Base-by-base conservation (phyloP, 1,140 invertebrate species). In the Drosophila melanogaster region DNA sequence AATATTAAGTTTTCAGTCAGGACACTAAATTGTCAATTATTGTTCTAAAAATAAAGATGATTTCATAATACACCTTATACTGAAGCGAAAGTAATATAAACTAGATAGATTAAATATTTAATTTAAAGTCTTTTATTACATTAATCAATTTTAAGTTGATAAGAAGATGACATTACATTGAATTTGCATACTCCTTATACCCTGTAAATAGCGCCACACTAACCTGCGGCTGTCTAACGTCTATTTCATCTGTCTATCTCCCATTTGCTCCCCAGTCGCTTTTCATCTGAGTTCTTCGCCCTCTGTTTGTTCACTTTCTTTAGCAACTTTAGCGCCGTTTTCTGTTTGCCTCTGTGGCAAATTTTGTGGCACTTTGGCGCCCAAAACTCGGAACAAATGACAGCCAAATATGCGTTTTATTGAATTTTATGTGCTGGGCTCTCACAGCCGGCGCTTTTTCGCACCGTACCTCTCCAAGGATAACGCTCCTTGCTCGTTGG, bases 341-440 rank as follows among this genome's bases (percentile, higher is more conserved):
- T 71, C 62, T 51, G 51, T 58, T 83, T 62, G 51, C 56, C 47
- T 59, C 80, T 70, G 53, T 75, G 59, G 54, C 62, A 61, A 69
- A 73, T 87, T 89, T 87, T 83, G 84, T 84, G 84, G 84, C 76
- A 70, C 84, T 89, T 87, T 83, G 84, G 84, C 78, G 83, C 76
- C 71, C 83, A 87, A 84, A 79, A 83, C 83, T 87, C 84, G 84
- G 71, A 83, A 74, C 84, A 79, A 87, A 87, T 87, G 79, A 89
- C 84, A 89, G 71, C 84, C 84, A 87, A 89, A 87, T 87, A 87
- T 87, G 84, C 84, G 84, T 89, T 87, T 87, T 87, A 87, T 89
- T 89, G 84, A 89, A 89, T 89, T 83, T 89, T 89, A 89, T 83
- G 79, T 80, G 67, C 64, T 49, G 47, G 62, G 46, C 76, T 65